phyloP scores from a whole-genome alignment of 2,888 invertebrate genomes.

The Nebria salina region DNA sequence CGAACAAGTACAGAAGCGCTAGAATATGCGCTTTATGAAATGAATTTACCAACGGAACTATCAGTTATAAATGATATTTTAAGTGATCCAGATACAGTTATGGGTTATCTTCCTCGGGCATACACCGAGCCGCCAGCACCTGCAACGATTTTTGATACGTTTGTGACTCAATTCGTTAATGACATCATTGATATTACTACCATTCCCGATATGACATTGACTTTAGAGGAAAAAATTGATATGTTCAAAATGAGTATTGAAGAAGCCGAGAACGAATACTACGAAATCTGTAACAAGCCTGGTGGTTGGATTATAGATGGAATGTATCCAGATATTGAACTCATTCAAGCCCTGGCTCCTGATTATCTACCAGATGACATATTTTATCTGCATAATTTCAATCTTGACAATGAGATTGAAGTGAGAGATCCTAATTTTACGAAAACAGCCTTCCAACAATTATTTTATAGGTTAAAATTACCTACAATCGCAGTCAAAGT shows the following conservation, averaged over 20 bases:
- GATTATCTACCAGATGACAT: slow-evolving; percentile 67
- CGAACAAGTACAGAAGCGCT: background rate
- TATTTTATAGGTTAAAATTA: slow-evolving; percentile 51
- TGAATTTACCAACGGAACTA: slow-evolving; percentile 8
- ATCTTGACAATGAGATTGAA: slow-evolving; percentile 57
- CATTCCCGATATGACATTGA: slow-evolving; percentile 62
- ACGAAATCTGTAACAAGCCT: slow-evolving; percentile 56
- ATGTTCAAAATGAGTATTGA: slow-evolving; percentile 61
- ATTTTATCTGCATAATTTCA: slow-evolving; percentile 66
- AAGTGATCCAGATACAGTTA: slow-evolving; percentile 54
- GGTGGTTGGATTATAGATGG: slow-evolving; percentile 72
- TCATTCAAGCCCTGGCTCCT: slow-evolving; percentile 64
- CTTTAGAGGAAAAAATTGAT: slow-evolving; percentile 62
- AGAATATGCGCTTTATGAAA: background rate
- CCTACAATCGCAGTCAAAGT: background rate
- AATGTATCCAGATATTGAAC: slow-evolving; percentile 65
- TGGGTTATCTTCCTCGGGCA: slow-evolving; percentile 61
- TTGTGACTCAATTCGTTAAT: slow-evolving; percentile 65
- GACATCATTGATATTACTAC: slow-evolving; percentile 61
- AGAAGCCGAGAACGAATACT: slow-evolving; percentile 59
- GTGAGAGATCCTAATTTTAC: slow-evolving; percentile 51
- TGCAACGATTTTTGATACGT: slow-evolving; percentile 59
- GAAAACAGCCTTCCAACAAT: slow-evolving; percentile 54
- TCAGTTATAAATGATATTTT: slow-evolving; percentile 51
- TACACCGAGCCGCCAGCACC: slow-evolving; percentile 55